phyloP scores from a whole-genome alignment of 1,140 invertebrate genomes.

The Oreohelix idahoensis region DNA sequence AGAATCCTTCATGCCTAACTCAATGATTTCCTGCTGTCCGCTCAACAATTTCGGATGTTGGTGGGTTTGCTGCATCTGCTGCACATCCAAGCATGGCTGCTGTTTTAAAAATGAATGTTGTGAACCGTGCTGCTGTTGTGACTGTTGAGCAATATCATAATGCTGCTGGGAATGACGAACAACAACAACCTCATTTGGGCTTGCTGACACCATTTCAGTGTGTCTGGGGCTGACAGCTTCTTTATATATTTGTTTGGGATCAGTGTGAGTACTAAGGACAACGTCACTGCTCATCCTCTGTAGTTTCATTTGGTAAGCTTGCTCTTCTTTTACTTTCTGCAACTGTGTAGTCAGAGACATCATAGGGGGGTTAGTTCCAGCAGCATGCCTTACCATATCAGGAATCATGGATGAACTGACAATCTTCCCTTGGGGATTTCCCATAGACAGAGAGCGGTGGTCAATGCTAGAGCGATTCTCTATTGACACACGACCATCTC shows the following conservation, averaged over 20 bases:
- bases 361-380: constrained; percentile 27
- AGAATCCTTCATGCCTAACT: constrained; percentile 36
- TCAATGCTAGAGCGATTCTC: constrained; percentile 29
- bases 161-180: constrained; percentile 35
- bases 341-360: constrained; percentile 34
- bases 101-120: constrained; percentile 13
- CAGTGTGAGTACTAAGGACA: background rate
- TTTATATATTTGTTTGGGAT: constrained; percentile 8
- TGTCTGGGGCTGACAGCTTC: background rate
- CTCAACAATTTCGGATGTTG: constrained; percentile 14
- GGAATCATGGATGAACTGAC: background rate
- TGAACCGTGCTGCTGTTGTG: constrained; percentile 9
- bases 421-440: background rate
- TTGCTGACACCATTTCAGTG: background rate
- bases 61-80: constrained; percentile 15
- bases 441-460: background rate
- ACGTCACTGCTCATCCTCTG: constrained; percentile 16
- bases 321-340: constrained; percentile 35
- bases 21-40: constrained; percentile 34
- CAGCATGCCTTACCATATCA: constrained; percentile 11
- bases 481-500: constrained; percentile 6
- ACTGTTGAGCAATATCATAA: constrained; percentile 12
- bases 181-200: constrained; percentile 25
- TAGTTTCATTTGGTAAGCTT: constrained; percentile 32
- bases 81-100: background rate